phyloP scores from a whole-genome alignment of 2,888 invertebrate genomes.

The Chloromyia formosa region DNA sequence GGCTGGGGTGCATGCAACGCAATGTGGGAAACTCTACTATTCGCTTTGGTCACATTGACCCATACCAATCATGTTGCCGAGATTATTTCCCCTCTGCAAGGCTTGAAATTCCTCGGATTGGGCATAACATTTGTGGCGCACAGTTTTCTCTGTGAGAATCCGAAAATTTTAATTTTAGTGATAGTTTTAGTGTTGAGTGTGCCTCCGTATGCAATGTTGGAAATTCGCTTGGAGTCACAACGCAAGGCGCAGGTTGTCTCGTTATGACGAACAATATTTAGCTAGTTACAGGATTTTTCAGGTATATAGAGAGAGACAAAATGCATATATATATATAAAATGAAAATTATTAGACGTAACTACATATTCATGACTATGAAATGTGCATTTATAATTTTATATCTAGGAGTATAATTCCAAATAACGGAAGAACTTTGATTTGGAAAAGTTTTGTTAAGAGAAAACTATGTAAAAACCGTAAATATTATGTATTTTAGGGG shows the following conservation, averaged over 20 bases:
- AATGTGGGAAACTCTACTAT: constrained; percentile 79
- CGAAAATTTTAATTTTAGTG: constrained; percentile 61
- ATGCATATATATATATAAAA: too few relatives aligned
- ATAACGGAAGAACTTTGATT: neutral
- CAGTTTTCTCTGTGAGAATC: constrained; percentile 68
- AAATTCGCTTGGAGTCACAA: constrained; percentile 62
- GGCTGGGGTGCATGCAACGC: constrained; percentile 89
- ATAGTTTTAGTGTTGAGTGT: constrained; percentile 62
- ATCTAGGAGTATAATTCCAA: neutral
- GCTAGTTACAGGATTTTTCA: constrained; percentile 43
- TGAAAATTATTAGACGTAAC: too few relatives aligned
- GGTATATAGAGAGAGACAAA: constrained; percentile 16
- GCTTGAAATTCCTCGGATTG: constrained; percentile 70
- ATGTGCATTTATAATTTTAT: constrained; percentile 6
- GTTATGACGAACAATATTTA: constrained; percentile 60
- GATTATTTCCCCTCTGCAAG: constrained; percentile 66
- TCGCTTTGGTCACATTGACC: constrained; percentile 62
- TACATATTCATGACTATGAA: too few relatives aligned
- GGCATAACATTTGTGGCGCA: constrained; percentile 73
- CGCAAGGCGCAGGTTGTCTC: constrained; percentile 61
- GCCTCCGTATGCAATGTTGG: constrained; percentile 62
- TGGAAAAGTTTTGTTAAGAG: neutral
- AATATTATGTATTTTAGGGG: neutral
- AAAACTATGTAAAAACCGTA: too few relatives aligned
- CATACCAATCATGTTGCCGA: constrained; percentile 62